Percentiles rank a stretch among this genome's conserved stretches.
Evolutionary conservation across 2,888 invertebrate genomes (phyloP).

Genomic region (Cryptus armator): DNA sequence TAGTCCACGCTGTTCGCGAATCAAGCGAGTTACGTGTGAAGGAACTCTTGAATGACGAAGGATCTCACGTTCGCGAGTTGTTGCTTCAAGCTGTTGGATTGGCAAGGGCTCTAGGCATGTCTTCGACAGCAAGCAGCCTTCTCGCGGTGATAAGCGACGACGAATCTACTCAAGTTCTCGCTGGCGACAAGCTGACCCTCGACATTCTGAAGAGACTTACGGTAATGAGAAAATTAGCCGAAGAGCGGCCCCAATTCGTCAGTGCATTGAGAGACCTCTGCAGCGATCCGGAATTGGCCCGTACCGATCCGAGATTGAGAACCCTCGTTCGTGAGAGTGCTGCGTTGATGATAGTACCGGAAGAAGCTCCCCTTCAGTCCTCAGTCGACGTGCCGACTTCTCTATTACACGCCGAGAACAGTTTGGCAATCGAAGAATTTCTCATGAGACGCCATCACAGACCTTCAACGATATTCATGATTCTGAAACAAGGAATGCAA

Average conservation of each 20-base stretch:
- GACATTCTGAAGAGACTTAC: constrained; percentile 90
- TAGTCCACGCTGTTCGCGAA: constrained; percentile 89
- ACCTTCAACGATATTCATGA: constrained; percentile 88
- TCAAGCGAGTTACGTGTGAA: constrained; percentile 88
- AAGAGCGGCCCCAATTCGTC: constrained; percentile 88
- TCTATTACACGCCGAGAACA: constrained; percentile 89
- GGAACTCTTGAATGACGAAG: constrained; percentile 86
- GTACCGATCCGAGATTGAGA: constrained; percentile 89
- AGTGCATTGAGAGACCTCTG: constrained; percentile 88
- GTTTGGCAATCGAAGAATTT: constrained; percentile 92
- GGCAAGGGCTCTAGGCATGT: constrained; percentile 90
- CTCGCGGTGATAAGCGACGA: constrained; percentile 87
- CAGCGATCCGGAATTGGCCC: constrained; percentile 89
- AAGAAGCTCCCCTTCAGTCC: constrained; percentile 87
- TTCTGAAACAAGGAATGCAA: constrained; percentile 91
- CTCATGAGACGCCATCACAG: constrained; percentile 87
- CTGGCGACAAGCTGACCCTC: constrained; percentile 87
- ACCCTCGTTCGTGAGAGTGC: constrained; percentile 91
- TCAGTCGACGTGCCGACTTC: constrained; percentile 91
- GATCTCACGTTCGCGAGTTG: constrained; percentile 84
- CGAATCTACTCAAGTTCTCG: constrained; percentile 87
- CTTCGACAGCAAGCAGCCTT: constrained; percentile 88
- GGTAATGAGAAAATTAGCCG: constrained; percentile 90
- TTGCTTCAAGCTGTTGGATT: constrained; percentile 89
- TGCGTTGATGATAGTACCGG: constrained; percentile 89